Evolutionary conservation across 1,140 invertebrate species (phyloP), one percentile per base, ranked within the genome.

Genomic region (Papilio helenus): DNA sequence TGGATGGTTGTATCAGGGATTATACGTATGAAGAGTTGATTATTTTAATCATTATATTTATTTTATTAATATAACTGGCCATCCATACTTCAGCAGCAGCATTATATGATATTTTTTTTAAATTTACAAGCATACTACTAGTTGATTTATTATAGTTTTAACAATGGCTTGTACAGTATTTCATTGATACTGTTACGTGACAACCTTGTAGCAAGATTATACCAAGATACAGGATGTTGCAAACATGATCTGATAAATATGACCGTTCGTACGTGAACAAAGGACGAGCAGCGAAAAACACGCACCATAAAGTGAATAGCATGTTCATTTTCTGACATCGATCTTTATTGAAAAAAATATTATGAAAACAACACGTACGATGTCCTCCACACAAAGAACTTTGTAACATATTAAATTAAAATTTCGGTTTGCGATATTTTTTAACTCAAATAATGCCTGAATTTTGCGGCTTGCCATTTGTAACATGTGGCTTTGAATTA

Each of bases 401-500:
- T 10, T 2, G 55, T 23, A 58, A 58, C 58, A 29, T 26, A 61
- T 61, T 61, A 61, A 61, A 61, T 61, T 61, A 61, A 68, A 68
- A 5, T 16, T 68, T 10, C 29, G 61, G 26, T 68, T 26, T 68
- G 61, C 61, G 61, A 26, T 68, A 29, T 18, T 68, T 14, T 68
- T 68, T 29, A 14, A 26, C 34, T 3, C 61, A 68, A 68, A 68
- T 29, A 68, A 34, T 29, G 10, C 61, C 14, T 68, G 3, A 12
- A 29, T 68, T 29, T 68, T 68, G 61, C 14, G 61, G 61, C 14
- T 29, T 68, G 26, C 26, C 61, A 68, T 68, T 29, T 68, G 61
- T 14, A 68, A 68, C 61, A 14, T 14, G 23, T 61, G 26, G 58
- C 23, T 61, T 61, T 9, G 23, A 61, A 26, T 14, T 61, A 26